Evolutionary conservation across 2,888 invertebrate genomes (phyloP).

Genomic region (Dermolepida albohirtum): DNA sequence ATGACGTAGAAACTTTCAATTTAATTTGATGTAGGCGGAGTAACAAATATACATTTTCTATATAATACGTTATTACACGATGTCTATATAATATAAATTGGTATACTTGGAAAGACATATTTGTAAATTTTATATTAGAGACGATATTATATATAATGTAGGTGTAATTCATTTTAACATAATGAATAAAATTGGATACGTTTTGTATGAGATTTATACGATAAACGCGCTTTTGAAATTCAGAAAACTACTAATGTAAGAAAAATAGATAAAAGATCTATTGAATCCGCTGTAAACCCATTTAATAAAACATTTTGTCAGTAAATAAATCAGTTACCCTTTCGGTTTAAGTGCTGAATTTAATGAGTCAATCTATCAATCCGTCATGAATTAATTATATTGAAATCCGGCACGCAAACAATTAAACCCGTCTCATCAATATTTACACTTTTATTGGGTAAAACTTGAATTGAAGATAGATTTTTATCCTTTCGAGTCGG

Average conservation of each 20-base stretch:
- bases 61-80: too few relatives aligned
- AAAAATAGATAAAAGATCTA: constrained; percentile 8
- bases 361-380: constrained; percentile 28
- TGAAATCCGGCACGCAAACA: constrained; percentile 5
- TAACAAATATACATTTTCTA: too few relatives aligned
- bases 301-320: constrained; percentile 1
- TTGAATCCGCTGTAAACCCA: not conserved
- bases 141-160: too few relatives aligned
- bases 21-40: too few relatives aligned
- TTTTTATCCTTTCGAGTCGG: not conserved
- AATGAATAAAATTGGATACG: too few relatives aligned
- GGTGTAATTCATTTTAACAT: too few relatives aligned
- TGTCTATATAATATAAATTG: too few relatives aligned
- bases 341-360: constrained; percentile 10
- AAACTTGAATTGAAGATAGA: not conserved
- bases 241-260: not conserved
- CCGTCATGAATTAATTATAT: constrained; percentile 28
- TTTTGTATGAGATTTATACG: too few relatives aligned
- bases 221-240: too few relatives aligned
- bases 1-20: too few relatives aligned
- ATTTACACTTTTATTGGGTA: constrained; percentile 16
- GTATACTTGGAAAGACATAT: too few relatives aligned
- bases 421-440: constrained; percentile 21
- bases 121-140: too few relatives aligned
- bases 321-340: constrained; percentile 4